Conservation (phyloP, 2,797 vertebrate species). For the Poecilia gillii region DNA sequence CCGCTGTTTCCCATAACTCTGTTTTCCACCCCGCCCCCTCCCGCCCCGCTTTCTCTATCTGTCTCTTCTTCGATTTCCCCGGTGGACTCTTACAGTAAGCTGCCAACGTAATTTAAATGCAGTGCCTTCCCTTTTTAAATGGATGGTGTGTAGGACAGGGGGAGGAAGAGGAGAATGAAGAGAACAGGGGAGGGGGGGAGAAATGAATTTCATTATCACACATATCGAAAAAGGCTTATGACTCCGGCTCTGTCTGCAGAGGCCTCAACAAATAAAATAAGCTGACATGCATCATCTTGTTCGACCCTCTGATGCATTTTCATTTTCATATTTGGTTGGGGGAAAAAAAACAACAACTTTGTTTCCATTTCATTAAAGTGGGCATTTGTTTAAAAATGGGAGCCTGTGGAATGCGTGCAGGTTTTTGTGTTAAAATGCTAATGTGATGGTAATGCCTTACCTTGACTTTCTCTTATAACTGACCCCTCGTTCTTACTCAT, state of each 20-base stretch:
- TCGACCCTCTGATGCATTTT: constrained; percentile 11
- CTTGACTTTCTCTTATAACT: constrained; percentile 3
- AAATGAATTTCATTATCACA: constrained; percentile 66
- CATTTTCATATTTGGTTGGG: not conserved
- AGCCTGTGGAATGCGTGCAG: constrained; percentile 2
- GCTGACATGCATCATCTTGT: constrained; percentile 21
- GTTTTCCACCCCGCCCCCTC: constrained; percentile 17
- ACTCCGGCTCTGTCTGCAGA: constrained; percentile 12
- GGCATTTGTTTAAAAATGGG: constrained; percentile 6
- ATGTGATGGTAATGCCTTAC: constrained; percentile 1
- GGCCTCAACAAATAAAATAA: constrained; percentile 34
- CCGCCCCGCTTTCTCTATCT: constrained; percentile 22
- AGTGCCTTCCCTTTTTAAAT: constrained; percentile 70
- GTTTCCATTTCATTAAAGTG: constrained; percentile 12
- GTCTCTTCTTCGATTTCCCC: constrained; percentile 64
- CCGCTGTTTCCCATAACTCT: constrained; percentile 71
- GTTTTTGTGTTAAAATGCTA: constrained; percentile 3
- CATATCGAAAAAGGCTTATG: constrained; percentile 45
- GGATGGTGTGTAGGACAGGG: constrained; percentile 69
- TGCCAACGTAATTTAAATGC: constrained; percentile 80
- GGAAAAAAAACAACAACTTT: constrained; percentile 15
- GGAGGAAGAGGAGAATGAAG: constrained; percentile 37
- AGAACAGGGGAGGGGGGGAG: constrained; percentile 18
- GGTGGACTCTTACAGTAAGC: constrained; percentile 82
- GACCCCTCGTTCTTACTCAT: not conserved